These are phyloP conservation scores for Habroteleia sp. DNA, from an alignment of 2,888 invertebrate genomes.

Conservation along the genomic window DNA sequence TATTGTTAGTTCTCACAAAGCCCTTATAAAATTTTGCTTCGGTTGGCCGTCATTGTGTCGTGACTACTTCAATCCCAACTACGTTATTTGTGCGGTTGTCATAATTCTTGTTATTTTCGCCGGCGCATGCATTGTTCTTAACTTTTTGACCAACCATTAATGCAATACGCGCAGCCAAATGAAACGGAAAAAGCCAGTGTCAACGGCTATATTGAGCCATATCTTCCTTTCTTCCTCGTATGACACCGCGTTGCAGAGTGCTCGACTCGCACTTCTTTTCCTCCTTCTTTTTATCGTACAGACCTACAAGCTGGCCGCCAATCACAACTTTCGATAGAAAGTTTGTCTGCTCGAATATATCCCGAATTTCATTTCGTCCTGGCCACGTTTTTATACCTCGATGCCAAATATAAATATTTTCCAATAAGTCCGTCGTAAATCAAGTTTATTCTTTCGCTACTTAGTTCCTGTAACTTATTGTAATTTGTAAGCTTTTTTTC, in stretches of 20 bases:
- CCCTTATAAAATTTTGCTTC: constrained; percentile 12
- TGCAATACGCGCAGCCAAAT: constrained; percentile 43
- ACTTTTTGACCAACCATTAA: constrained; percentile 37
- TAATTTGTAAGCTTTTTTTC: no score
- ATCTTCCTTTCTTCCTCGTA: constrained; percentile 37
- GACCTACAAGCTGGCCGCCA: constrained; percentile 18
- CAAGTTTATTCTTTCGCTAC: not conserved
- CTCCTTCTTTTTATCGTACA: constrained; percentile 22
- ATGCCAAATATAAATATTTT: constrained; percentile 1
- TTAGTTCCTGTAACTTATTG: not conserved
- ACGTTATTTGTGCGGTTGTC: constrained; percentile 24
- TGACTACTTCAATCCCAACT: not conserved
- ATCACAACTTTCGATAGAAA: constrained; percentile 36
- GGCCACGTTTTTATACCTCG: constrained; percentile 7
- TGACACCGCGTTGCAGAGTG: constrained; percentile 34
- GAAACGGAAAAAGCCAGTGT: constrained; percentile 37
- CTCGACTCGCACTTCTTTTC: constrained; percentile 14
- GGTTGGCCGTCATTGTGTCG: constrained; percentile 5
- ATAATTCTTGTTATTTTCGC: constrained; percentile 27
- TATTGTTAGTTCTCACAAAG: constrained; percentile 22
- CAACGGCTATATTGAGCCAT: constrained; percentile 41
- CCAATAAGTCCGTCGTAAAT: not conserved
- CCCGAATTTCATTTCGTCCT: constrained; percentile 32
- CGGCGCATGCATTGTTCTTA: constrained; percentile 28
- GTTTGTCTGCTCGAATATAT: constrained; percentile 30